A percentile compares a stretch with the other conserved stretches of the same genome.
Conservation (phyloP, 2,797 vertebrate genomes). For the Oreonectes daqikongensis region DNA sequence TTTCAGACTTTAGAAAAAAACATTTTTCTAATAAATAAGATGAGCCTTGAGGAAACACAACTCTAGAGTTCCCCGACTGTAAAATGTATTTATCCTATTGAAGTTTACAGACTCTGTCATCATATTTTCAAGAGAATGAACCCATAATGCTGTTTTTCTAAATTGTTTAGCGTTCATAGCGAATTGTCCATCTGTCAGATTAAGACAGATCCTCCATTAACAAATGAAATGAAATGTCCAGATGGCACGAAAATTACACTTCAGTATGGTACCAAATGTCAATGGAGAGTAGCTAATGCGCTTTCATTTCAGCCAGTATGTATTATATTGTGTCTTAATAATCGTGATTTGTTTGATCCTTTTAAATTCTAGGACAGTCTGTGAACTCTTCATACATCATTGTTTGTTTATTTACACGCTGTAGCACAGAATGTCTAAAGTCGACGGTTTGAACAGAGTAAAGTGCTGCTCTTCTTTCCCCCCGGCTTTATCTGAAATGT, state of each 20-base stretch:
- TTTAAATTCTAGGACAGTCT: neutral
- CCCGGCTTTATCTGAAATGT: constrained; percentile 2
- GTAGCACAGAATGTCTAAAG: neutral
- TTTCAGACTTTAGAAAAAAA: too few species aligned
- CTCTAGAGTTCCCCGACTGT: neutral
- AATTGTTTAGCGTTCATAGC: constrained; percentile 37
- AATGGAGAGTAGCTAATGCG: constrained; percentile 33
- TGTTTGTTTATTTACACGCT: neutral
- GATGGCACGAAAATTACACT: constrained; percentile 41
- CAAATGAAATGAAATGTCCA: constrained; percentile 46
- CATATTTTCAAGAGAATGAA: constrained; percentile 8
- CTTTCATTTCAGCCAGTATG: constrained; percentile 6
- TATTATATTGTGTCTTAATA: constrained; percentile 11
- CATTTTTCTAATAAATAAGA: too few species aligned
- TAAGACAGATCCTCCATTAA: constrained; percentile 48
- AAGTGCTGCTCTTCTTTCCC: neutral
- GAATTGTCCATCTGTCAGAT: constrained; percentile 48
- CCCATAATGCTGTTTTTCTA: constrained; percentile 8
- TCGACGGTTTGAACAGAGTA: neutral
- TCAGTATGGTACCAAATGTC: constrained; percentile 28
- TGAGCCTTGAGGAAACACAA: too few species aligned
- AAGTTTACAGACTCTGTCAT: neutral
- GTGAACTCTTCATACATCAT: neutral
- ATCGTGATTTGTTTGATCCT: constrained; percentile 8
- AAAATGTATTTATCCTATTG: constrained; percentile 8